Conservation (phyloP, 2,888 invertebrate species). For the Drepana falcataria region DNA sequence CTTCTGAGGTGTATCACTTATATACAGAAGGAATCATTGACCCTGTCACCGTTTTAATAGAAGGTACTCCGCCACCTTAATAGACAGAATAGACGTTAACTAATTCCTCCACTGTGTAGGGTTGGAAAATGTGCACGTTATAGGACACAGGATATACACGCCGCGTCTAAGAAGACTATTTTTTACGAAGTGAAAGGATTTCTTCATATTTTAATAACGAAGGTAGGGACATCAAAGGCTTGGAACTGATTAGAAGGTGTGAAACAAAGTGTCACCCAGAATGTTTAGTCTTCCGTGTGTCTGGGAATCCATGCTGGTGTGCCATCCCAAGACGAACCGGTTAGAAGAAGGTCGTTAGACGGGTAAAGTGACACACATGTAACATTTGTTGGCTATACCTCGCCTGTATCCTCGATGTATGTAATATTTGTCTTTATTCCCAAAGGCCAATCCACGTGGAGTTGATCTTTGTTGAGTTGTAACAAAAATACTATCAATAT, state of each 20-base stretch:
- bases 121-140: slow-evolving; percentile 43
- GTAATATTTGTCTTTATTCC: slow-evolving; percentile 97
- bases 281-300: slow-evolving; percentile 61
- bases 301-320: slow-evolving; percentile 71
- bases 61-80: slow-evolving; percentile 72
- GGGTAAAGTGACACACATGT: slow-evolving; percentile 70
- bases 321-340: slow-evolving; percentile 74
- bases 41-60: slow-evolving; percentile 64
- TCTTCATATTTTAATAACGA: not conserved
- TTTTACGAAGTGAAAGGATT: not conserved
- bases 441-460: slow-evolving; percentile 98
- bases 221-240: slow-evolving; percentile 37
- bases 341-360: slow-evolving; percentile 77
- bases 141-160: not conserved
- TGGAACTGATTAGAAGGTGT: slow-evolving; percentile 52
- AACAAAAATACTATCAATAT: slow-evolving; percentile 99
- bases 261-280: slow-evolving; percentile 53
- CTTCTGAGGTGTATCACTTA: slow-evolving; percentile 37
- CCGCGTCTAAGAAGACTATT: not conserved
- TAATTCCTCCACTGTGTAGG: slow-evolving; percentile 44
- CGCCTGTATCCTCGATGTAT: slow-evolving; percentile 93
- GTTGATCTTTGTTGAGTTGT: slow-evolving; percentile 98
- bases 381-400: slow-evolving; percentile 83
- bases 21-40: slow-evolving; percentile 60
- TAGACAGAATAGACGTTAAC: slow-evolving; percentile 52